Evolutionary conservation across 2,888 invertebrate genomes (phyloP).

Genomic region (Melanchra persicariae): DNA sequence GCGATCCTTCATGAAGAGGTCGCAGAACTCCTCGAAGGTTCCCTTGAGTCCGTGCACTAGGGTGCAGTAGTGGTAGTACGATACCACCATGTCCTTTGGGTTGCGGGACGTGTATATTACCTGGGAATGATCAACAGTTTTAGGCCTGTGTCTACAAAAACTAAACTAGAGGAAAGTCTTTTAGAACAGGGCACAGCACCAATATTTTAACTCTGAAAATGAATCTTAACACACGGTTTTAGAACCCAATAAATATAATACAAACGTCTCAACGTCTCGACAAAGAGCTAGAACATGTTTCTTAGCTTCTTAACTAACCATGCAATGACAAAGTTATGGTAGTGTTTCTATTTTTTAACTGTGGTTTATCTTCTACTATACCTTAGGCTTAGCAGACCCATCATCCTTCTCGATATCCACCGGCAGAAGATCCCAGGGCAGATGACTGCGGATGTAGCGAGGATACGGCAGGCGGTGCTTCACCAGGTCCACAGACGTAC

Average conservation of each 20-base stretch:
- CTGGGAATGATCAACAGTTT: conserved; percentile 80
- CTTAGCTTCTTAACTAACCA: too few species aligned
- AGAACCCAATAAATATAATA: too few species aligned
- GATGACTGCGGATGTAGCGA: conserved; percentile 94
- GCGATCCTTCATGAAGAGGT: conserved; percentile 93
- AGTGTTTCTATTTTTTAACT: too few species aligned
- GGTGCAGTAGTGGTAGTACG: conserved; percentile 96
- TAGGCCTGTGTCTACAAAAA: not conserved
- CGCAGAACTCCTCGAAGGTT: conserved; percentile 94
- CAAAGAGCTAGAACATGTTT: too few species aligned
- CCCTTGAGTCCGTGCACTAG: conserved; percentile 92
- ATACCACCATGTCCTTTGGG: conserved; percentile 97
- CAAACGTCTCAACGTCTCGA: too few species aligned
- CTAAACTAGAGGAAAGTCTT: too few species aligned
- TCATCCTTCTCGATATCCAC: conserved; percentile 91
- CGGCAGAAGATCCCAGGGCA: conserved; percentile 94
- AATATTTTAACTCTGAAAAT: too few species aligned
- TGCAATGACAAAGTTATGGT: too few species aligned
- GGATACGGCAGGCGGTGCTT: conserved; percentile 92
- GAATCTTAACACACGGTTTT: too few species aligned
- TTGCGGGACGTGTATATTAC: conserved; percentile 97
- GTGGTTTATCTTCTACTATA: too few species aligned
- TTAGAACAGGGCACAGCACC: too few species aligned
- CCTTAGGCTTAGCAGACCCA: conserved; percentile 93
- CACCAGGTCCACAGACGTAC: conserved; percentile 94